Evolutionary conservation across 1,140 invertebrate genomes (phyloP), one percentile per base, ranked within the genome.

Genomic region (Magallana ariakensis): DNA sequence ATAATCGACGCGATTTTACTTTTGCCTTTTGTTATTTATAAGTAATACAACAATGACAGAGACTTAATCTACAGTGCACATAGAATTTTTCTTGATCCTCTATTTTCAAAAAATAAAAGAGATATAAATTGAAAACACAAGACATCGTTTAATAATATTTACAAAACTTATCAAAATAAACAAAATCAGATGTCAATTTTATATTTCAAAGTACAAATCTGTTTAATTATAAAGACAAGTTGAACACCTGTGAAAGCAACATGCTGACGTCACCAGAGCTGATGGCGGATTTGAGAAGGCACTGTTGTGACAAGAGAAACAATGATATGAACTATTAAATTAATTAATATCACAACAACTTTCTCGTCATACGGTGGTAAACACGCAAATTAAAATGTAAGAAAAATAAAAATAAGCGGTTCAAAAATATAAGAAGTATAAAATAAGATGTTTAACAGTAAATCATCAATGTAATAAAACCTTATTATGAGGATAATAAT

Each of bases 281-380:
- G 22, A 75, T 75, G 66, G 66, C 66, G 66, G 66, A 75, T 26
- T 75, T 75, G 26, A 75, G 22, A 22, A 75, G 66, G 33, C 22
- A 75, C 13, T 26, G 15, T 75, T 19, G 66, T 75, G 66, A 75
- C 66, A 33, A 75, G 10, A 75, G 19, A 62, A 75, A 75, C 33
- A 46, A 46, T 46, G 5, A 46, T 46, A 62, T 16, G 16, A 62
- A n/a, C 19, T 62, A 1, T 16, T 62, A 8, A 62, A 62, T 62
- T 62, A 62, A 62, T 62, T 16, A n/a, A 16, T 62, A 15, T 62
- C 19, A 62, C 16, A 62, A 16, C 16, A 62, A 8, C 16, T 16
- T 62, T 16, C 58, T 62, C 58, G 58, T n/a, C 58, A 62, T 16
- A 62, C 7, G 16, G 16, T 62, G 58, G 11, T 16, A n/a, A 19